phyloP scores from a whole-genome alignment of 2,797 vertebrate genomes.

The Pangasius krempfi region DNA sequence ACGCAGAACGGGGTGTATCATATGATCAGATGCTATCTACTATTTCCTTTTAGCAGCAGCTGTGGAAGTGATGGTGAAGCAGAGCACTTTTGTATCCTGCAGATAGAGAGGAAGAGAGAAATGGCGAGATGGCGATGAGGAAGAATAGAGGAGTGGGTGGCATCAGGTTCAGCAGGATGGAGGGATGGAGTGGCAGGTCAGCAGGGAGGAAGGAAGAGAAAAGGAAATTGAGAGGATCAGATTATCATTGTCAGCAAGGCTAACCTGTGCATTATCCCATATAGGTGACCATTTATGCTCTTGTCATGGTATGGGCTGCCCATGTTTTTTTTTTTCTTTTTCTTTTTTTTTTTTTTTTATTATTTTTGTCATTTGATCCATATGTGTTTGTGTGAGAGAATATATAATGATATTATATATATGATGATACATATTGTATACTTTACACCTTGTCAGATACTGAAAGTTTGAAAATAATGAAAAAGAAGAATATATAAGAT shows the following conservation, averaged over 20 bases:
- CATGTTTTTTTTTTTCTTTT: not conserved
- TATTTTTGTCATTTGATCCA: not conserved
- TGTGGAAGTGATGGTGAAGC: constrained; percentile 20
- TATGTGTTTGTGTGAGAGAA: not conserved
- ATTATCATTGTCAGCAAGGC: constrained; percentile 62
- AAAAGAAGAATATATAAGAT: not conserved
- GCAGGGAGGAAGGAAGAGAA: constrained; percentile 40
- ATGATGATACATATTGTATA: not conserved
- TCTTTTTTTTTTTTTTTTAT: not conserved
- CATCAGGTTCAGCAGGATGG: constrained; percentile 43
- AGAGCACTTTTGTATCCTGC: constrained; percentile 22
- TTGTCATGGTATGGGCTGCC: not conserved
- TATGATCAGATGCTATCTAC: constrained; percentile 40
- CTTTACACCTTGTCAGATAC: not conserved
- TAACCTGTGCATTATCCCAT: not conserved
- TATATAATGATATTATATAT: no score
- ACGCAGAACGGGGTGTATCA: constrained; percentile 31
- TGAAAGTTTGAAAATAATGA: not conserved
- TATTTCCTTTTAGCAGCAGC: constrained; percentile 25
- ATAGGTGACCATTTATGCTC: not conserved
- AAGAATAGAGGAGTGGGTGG: constrained; percentile 26
- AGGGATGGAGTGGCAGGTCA: constrained; percentile 24
- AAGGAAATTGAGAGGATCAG: constrained; percentile 52
- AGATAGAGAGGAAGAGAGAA: constrained; percentile 47
- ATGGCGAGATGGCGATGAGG: not conserved